A percentile compares a stretch with the other conserved stretches of the same genome.
These are phyloP conservation scores for Ceraclea dissimilis DNA, from an alignment of 2,888 invertebrate species.

Conservation along the genomic window DNA sequence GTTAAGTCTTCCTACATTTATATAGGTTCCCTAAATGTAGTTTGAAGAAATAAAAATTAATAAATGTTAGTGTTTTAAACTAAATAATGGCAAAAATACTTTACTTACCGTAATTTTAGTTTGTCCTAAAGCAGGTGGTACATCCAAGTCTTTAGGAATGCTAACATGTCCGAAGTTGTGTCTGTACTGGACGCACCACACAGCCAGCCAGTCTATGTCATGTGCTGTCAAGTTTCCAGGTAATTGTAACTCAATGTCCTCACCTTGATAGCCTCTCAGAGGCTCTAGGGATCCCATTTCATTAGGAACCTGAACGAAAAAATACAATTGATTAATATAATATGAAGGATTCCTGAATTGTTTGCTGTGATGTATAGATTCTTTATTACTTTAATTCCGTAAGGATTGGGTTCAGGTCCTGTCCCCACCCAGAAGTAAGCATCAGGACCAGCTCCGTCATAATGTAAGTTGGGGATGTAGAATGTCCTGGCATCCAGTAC, in stretches of 20 bases:
- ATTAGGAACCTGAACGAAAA: constrained; percentile 61
- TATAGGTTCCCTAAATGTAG: too few relatives aligned
- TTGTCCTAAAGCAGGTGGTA: constrained; percentile 84
- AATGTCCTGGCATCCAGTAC: constrained; percentile 87
- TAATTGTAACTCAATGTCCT: constrained; percentile 84
- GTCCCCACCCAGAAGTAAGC: constrained; percentile 95
- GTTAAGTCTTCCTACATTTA: too few relatives aligned
- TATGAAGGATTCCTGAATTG: too few relatives aligned
- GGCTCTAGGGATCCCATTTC: constrained; percentile 78
- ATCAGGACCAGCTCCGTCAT: constrained; percentile 86
- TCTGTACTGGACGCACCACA: constrained; percentile 85
- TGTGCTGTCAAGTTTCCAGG: constrained; percentile 79
- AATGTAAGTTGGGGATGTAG: constrained; percentile 86
- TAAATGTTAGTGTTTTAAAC: too few relatives aligned
- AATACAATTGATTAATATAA: neutral
- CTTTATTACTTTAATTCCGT: constrained; percentile 74
- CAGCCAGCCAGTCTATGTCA: constrained; percentile 86
- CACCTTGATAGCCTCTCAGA: constrained; percentile 79
- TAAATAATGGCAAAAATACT: too few relatives aligned
- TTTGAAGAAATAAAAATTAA: too few relatives aligned
- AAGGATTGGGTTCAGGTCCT: constrained; percentile 70
- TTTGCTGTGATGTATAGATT: too few relatives aligned
- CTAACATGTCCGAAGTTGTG: constrained; percentile 88
- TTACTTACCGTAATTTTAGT: constrained; percentile 78
- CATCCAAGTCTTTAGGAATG: constrained; percentile 80